Evolutionary conservation across 2,113 vertebrate species (phyloP), one percentile per base, ranked within the genome.

Genomic region (Halichoerus grypus): DNA sequence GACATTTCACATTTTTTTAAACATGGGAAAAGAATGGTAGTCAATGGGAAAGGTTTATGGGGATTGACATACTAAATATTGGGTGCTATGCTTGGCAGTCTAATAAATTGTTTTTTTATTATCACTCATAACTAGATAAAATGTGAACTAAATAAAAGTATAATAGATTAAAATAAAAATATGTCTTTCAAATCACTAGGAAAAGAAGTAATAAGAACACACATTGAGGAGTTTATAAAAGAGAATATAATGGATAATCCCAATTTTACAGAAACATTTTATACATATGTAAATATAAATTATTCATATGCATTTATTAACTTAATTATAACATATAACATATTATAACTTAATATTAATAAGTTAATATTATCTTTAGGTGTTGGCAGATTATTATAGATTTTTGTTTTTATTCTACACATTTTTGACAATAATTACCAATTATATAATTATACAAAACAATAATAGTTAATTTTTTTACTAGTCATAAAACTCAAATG

Each of bases 201-300:
- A 7, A 55, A 55, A 16, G 93, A 88, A 76, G 12, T 42, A 89
- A 90, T 88, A 4, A 91, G 12, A 74, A 91, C 57, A 94, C 0
- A 83, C 15, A 26, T 26, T 46, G 57, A 36, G 81, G 91, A 92
- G 1, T 1, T 65, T 81, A 57, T 46, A 57, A 96, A 92, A 79
- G 1, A 88, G 36, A 87, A 84, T 80, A 16, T 49, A 36, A 81
- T 12, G 7, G 57, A n/a, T 92, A 94, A 83, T 16, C 5, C 9
- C 24, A 84, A 31, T 5, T 93, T 91, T 95, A 83, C 3, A 81
- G 39, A 96, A 74, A 65, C 5, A 86, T 36, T 94, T 77, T 74
- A 84, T 79, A 83, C 6, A 53, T 61, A 69, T 42, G 5, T 79
- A 65, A 72, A 65, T 55, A 11, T 67, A 80, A 81, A 80, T 86